These are phyloP conservation scores for Dryocosmus kuriphilus DNA, from an alignment of 2,888 invertebrate genomes.

Conservation along the genomic window DNA sequence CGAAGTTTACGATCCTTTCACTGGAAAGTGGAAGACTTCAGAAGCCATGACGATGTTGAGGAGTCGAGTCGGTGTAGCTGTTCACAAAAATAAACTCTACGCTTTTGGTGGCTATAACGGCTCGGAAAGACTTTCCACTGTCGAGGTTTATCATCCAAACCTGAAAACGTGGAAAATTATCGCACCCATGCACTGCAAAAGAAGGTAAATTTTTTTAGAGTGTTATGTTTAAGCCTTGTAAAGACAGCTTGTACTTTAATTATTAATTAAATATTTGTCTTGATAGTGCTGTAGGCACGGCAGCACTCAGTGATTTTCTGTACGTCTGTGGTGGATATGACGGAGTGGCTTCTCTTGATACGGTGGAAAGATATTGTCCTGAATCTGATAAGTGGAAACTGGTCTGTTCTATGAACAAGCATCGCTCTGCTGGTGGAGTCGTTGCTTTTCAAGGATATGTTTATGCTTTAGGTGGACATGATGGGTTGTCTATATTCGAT, in stretches of 20 bases:
- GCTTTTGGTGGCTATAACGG: slow-evolving; percentile 94
- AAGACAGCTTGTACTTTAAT: background rate
- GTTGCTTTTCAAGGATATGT: slow-evolving; percentile 86
- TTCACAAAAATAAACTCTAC: slow-evolving; percentile 86
- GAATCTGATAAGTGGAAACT: slow-evolving; percentile 86
- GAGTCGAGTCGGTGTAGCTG: slow-evolving; percentile 91
- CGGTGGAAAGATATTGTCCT: slow-evolving; percentile 90
- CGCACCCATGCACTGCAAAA: slow-evolving; percentile 88
- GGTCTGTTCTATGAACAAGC: slow-evolving; percentile 86
- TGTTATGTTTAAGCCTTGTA: background rate
- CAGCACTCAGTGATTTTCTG: slow-evolving; percentile 87
- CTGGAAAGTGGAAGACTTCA: slow-evolving; percentile 85
- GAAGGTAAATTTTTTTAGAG: slow-evolving; percentile 80
- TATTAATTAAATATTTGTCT: slow-evolving; percentile 48
- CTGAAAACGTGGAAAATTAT: slow-evolving; percentile 87
- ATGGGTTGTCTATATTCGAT: slow-evolving; percentile 92
- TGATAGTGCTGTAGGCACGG: slow-evolving; percentile 88
- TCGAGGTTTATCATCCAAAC: slow-evolving; percentile 90
- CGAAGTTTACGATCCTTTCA: slow-evolving; percentile 88
- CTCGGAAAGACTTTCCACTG: slow-evolving; percentile 87
- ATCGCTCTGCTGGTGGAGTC: slow-evolving; percentile 86
- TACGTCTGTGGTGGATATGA: slow-evolving; percentile 93
- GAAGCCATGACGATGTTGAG: slow-evolving; percentile 92
- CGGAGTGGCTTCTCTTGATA: slow-evolving; percentile 89
- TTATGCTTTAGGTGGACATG: slow-evolving; percentile 92